A percentile compares a stretch with the other conserved stretches of the same genome.
Evolutionary conservation across 2,113 vertebrate species (phyloP).

Genomic region (Gallinago paraguaiae): DNA sequence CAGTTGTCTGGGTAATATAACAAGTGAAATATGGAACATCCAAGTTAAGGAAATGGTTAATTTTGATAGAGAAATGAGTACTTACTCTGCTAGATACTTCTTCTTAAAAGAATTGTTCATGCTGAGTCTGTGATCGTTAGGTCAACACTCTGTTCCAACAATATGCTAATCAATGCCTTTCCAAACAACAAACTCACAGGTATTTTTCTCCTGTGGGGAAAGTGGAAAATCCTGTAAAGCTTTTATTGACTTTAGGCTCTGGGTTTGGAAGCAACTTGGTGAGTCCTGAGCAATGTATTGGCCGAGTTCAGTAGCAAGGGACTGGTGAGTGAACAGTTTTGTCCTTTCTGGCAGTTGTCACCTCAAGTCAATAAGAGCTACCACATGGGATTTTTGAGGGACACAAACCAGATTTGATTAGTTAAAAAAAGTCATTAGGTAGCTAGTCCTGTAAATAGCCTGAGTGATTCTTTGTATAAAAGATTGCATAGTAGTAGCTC

Average conservation of each 20-base stretch:
- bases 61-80: not conserved
- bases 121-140: not conserved
- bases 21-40: not conserved
- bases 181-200: slow-evolving; percentile 4
- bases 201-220: not conserved
- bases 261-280: not conserved
- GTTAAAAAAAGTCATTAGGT: not conserved
- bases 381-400: not conserved
- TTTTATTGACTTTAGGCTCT: slow-evolving; percentile 2
- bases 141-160: slow-evolving; percentile 36
- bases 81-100: not conserved
- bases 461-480: not conserved
- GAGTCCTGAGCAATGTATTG: not conserved
- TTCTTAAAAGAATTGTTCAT: not conserved
- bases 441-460: not conserved
- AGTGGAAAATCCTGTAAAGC: slow-evolving; percentile 16
- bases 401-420: not conserved
- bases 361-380: not conserved
- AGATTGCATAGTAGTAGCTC: not conserved
- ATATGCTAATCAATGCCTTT: slow-evolving; percentile 40
- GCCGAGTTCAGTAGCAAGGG: not conserved
- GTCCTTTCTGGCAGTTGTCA: not conserved
- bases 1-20: not conserved
- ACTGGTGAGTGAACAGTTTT: not conserved
- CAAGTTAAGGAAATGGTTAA: slow-evolving; percentile 4